These are phyloP conservation scores for Cheilosia variabilis DNA, from an alignment of 2,888 invertebrate genomes.

Conservation along the genomic window DNA sequence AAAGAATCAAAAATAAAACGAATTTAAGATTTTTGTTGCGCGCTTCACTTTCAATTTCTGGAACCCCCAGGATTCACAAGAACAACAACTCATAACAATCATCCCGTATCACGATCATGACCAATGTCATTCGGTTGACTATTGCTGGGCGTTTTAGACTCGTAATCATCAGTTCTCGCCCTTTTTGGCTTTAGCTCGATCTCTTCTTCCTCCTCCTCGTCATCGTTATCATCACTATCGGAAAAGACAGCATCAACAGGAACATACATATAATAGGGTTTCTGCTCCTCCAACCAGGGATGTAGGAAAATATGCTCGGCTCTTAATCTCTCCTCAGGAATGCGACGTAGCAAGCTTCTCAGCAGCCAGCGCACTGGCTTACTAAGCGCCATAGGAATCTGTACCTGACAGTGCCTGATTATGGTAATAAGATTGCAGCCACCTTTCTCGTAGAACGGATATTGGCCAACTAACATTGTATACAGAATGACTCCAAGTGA, in stretches of 20 bases:
- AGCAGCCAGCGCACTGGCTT: slow-evolving; percentile 80
- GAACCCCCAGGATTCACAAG: slow-evolving; percentile 62
- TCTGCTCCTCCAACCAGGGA: slow-evolving; percentile 81
- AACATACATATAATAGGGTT: slow-evolving; percentile 80
- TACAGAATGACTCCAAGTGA: slow-evolving; percentile 82
- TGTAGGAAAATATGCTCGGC: slow-evolving; percentile 80
- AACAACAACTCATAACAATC: slow-evolving; percentile 48
- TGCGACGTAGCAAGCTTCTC: slow-evolving; percentile 79
- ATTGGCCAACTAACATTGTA: slow-evolving; percentile 82
- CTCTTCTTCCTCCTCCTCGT: slow-evolving; percentile 67
- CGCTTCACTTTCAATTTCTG: slow-evolving; percentile 42
- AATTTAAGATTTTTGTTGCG: slow-evolving; percentile 28
- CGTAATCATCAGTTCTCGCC: slow-evolving; percentile 21
- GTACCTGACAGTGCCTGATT: slow-evolving; percentile 81
- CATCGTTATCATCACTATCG: slow-evolving; percentile 78
- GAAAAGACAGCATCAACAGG: slow-evolving; percentile 79
- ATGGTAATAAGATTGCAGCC: slow-evolving; percentile 82
- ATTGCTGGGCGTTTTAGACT: slow-evolving; percentile 8
- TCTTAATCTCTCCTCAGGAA: slow-evolving; percentile 80
- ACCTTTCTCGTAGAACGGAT: slow-evolving; percentile 83
- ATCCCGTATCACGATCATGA: slow-evolving; percentile 51
- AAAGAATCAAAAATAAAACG: slow-evolving; percentile 5
- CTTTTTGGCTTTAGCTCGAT: slow-evolving; percentile 39
- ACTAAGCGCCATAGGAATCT: slow-evolving; percentile 80
- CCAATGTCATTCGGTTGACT: slow-evolving; percentile 14